These are phyloP conservation scores for Dynastes maya DNA, from an alignment of 2,888 invertebrate species.

Conservation along the genomic window DNA sequence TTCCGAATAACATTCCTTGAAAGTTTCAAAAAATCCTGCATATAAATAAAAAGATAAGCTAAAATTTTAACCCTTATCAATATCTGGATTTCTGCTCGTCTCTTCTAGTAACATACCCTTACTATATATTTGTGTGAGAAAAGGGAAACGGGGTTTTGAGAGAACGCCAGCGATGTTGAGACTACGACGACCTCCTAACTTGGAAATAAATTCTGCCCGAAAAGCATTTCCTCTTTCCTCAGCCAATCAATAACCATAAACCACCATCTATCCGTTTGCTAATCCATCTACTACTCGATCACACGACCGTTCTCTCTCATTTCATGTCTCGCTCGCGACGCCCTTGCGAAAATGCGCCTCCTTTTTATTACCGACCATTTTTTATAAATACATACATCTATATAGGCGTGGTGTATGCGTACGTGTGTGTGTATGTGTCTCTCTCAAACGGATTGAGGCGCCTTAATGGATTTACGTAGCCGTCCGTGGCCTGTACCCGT, in stretches of 20 bases:
- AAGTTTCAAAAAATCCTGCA: no score
- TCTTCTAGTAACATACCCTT: neutral
- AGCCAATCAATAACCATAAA: conserved; percentile 47
- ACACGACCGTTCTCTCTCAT: conserved; percentile 8
- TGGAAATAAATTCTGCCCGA: conserved; percentile 38
- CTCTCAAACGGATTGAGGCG: conserved; percentile 24
- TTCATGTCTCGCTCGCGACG: neutral
- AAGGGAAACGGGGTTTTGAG: no score
- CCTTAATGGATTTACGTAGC: conserved; percentile 31
- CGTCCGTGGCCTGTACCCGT: conserved; percentile 18
- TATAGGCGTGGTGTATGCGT: neutral
- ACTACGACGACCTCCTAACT: conserved; percentile 26
- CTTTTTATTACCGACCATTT: conserved; percentile 45
- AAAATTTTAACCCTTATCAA: conserved; percentile 15
- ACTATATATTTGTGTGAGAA: no score
- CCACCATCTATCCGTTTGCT: conserved; percentile 44
- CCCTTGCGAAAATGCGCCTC: conserved; percentile 28
- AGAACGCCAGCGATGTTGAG: neutral
- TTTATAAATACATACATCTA: conserved; percentile 44
- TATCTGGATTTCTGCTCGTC: neutral
- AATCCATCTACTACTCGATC: conserved; percentile 40
- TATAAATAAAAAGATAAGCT: conserved; percentile 17
- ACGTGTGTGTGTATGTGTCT: neutral
- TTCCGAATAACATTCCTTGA: no score
- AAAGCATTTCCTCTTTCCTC: conserved; percentile 45